These are phyloP conservation scores for Macaria liturata DNA, from an alignment of 2,888 invertebrate genomes.

Conservation along the genomic window DNA sequence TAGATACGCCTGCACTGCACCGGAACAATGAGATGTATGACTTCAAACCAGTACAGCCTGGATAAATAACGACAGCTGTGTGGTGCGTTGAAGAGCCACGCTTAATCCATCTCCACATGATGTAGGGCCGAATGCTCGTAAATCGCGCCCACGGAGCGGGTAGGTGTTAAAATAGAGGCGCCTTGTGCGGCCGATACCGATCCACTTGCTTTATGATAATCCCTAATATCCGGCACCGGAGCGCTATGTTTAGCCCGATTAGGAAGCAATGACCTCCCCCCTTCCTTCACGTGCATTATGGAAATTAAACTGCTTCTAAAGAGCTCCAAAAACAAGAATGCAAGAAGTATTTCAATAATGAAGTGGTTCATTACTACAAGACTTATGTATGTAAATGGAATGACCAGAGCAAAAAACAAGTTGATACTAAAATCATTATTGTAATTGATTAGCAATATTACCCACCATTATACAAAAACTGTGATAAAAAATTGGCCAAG, in stretches of 20 bases:
- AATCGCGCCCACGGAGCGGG: slow-evolving; percentile 74
- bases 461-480: background rate
- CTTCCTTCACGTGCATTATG: slow-evolving; percentile 34
- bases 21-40: background rate
- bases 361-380: too few species aligned
- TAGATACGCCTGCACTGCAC: slow-evolving; percentile 20
- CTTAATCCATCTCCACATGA: slow-evolving; percentile 53
- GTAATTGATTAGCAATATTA: background rate
- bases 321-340: too few species aligned
- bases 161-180: slow-evolving; percentile 81
- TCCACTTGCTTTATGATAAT: slow-evolving; percentile 81
- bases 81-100: slow-evolving; percentile 18
- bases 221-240: slow-evolving; percentile 78
- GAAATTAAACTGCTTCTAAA: slow-evolving; percentile 10
- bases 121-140: slow-evolving; percentile 60
- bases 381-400: too few species aligned
- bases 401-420: too few species aligned
- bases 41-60: background rate
- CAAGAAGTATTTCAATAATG: too few species aligned
- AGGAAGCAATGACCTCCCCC: slow-evolving; percentile 51
- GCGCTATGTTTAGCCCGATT: slow-evolving; percentile 67
- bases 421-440: background rate
- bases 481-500: background rate
- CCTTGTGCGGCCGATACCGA: slow-evolving; percentile 76
- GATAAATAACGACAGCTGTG: slow-evolving; percentile 10